These are phyloP conservation scores for Sturmia bella DNA, from an alignment of 2,888 invertebrate genomes.

Conservation along the genomic window DNA sequence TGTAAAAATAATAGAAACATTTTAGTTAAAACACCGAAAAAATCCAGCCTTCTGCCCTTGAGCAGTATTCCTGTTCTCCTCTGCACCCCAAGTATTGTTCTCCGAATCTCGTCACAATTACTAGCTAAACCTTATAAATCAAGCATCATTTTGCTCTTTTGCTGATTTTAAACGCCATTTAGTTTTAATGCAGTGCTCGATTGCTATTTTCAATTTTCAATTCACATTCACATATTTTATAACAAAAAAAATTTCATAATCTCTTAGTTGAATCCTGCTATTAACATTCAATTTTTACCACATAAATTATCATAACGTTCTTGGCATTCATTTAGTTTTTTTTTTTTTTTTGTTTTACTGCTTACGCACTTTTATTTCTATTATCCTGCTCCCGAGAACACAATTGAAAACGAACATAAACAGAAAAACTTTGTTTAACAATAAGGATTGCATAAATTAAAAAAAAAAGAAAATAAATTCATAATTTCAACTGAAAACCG, in stretches of 20 bases:
- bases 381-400: slow-evolving; percentile 32
- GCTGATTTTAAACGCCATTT: no score
- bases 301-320: slow-evolving; percentile 20
- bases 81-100: no score
- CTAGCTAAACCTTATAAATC: no score
- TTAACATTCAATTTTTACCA: slow-evolving; percentile 31
- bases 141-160: no score
- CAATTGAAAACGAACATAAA: background rate
- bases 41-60: no score
- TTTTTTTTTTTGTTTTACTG: background rate
- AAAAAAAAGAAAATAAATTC: slow-evolving; percentile 37
- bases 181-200: no score
- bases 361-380: slow-evolving; percentile 52
- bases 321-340: background rate
- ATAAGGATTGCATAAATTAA: slow-evolving; percentile 39
- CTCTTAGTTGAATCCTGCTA: background rate
- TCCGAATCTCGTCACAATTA: no score
- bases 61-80: no score
- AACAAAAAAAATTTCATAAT: no score
- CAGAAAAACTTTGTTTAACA: slow-evolving; percentile 17
- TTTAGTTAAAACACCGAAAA: no score
- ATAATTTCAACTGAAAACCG: slow-evolving; percentile 64
- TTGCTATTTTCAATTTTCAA: background rate
- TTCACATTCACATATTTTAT: background rate
- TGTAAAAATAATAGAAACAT: no score